A percentile compares a stretch with the other conserved stretches of the same genome.
These are phyloP conservation scores for Micromys minutus DNA, from an alignment of 2,113 vertebrate genomes.

Conservation along the genomic window DNA sequence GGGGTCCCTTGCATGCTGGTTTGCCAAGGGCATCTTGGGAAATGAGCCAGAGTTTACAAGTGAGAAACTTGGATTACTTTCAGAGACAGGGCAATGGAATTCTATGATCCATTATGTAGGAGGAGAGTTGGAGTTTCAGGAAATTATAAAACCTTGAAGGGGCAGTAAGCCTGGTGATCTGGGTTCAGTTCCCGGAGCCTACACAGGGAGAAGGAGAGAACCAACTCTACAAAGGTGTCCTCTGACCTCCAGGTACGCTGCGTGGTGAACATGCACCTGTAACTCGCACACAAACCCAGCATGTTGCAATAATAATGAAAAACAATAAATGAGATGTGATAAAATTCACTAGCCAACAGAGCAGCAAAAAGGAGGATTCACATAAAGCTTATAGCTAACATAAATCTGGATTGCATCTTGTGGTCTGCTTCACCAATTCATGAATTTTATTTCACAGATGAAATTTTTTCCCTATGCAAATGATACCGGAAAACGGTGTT, in stretches of 20 bases:
- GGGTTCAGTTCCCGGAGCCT: background rate
- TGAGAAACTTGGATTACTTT: background rate
- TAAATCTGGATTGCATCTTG: constrained; percentile 45
- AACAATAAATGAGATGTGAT: background rate
- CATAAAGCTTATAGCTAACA: background rate
- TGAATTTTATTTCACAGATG: constrained; percentile 63
- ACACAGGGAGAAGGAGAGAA: background rate
- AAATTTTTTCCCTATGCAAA: constrained; percentile 62
- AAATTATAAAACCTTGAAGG: background rate
- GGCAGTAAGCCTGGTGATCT: too few species aligned
- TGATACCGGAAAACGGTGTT: constrained; percentile 28
- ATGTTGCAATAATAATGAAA: background rate
- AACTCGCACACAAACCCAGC: background rate
- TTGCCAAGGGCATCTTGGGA: background rate
- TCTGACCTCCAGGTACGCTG: background rate
- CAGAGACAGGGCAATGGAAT: background rate
- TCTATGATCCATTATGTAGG: background rate
- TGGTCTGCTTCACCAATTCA: constrained; percentile 54
- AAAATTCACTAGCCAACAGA: background rate
- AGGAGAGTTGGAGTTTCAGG: background rate
- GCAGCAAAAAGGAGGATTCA: background rate
- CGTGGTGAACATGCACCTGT: background rate
- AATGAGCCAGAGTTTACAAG: background rate
- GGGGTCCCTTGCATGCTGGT: background rate
- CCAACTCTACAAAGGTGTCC: too few species aligned